Evolutionary conservation across 2,888 invertebrate species (phyloP), one percentile per base, ranked within the genome.

Genomic region (Amiota minor): DNA sequence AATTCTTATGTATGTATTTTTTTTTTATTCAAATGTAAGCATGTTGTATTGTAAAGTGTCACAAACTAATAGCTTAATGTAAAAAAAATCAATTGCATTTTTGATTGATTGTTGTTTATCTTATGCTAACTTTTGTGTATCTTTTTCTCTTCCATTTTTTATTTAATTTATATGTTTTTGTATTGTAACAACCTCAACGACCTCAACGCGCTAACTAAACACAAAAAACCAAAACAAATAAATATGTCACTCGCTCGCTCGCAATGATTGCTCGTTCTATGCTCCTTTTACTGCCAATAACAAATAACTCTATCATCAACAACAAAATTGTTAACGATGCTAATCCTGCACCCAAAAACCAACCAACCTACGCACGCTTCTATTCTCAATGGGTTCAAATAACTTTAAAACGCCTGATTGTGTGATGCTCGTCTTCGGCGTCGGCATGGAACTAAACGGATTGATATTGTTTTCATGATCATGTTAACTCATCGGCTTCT

Each of bases 221-320:
- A 49, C 49, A 8, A 46, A 14, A 16, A 35, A 64, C 46, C 10
- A 35, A 35, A 35, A 3, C 6, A 35, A 35, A 35, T 35, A 35
- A 35, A 35, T 35, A 35, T 35, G 35, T 35, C 35, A 35, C 50
- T 70, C 70, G 16, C 20, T 53, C 14, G 68, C 47, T 50, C 65
- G 56, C 70, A 61, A 9, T 55, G 49, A 14, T 47, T 67, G 65
- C 64, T 64, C 62, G 53, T 61, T 68, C 62, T 45, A 9, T 47
- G 35, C 55, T 23, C 55, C 16, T 46, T 35, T 35, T 35, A 35
- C 6, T 35, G 35, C 35, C 35, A 35, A 35, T 35, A 35, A 35
- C 35, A 35, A 35, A 35, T 35, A 35, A 35, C 35, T 35, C 35
- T 8, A 35, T 35, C 35, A 35, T 6, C 35, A 35, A 35, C 35